phyloP scores from a whole-genome alignment of 2,113 vertebrate genomes.

The Rattus rattus region DNA sequence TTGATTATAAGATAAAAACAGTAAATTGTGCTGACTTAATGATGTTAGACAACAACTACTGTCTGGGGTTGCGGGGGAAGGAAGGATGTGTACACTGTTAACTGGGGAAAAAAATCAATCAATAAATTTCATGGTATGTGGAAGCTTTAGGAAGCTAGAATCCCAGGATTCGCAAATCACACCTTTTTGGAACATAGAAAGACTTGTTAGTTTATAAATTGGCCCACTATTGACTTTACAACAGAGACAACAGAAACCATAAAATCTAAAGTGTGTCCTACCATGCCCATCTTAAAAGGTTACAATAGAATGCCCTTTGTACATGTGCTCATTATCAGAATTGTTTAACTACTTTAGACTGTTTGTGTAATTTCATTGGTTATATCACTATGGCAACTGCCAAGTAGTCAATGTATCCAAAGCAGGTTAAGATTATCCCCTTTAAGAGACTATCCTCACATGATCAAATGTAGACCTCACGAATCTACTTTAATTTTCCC shows the following conservation, averaged over 20 bases:
- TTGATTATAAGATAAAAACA: background rate
- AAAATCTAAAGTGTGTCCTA: background rate
- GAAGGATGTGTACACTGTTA: background rate
- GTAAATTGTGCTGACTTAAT: background rate
- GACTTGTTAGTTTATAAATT: background rate
- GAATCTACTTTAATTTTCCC: background rate
- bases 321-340: background rate
- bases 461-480: background rate
- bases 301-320: background rate
- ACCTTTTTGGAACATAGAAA: background rate
- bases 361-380: background rate
- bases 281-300: fast-evolving
- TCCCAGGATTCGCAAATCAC: background rate
- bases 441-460: background rate
- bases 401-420: background rate
- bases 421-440: background rate
- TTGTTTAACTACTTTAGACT: background rate
- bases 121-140: background rate
- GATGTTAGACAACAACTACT: background rate
- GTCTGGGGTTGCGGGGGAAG: background rate
- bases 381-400: background rate
- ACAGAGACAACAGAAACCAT: background rate
- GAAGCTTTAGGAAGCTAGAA: conserved; percentile 30
- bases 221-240: background rate
- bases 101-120: background rate